Conservation (phyloP, 2,888 invertebrate genomes). For the Pegoplata infirma region DNA sequence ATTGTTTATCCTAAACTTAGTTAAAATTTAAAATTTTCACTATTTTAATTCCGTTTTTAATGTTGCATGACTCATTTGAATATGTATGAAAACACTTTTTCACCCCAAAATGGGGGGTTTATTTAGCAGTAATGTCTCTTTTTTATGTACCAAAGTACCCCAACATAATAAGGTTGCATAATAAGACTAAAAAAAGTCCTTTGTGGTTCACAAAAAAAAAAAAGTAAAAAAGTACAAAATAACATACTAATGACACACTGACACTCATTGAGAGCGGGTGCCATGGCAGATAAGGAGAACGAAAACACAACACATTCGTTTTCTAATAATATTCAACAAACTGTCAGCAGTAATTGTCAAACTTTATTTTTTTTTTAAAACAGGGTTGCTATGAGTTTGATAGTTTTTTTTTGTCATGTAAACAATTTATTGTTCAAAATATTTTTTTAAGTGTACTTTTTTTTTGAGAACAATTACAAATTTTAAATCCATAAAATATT, state of each 20-base stretch:
- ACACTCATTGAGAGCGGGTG: constrained; percentile 70
- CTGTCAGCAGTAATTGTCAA: constrained; percentile 37
- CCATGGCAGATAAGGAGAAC: constrained; percentile 33
- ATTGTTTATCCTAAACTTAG: no score
- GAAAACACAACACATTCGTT: constrained; percentile 48
- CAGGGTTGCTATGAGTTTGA: neutral
- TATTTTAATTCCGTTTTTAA: neutral
- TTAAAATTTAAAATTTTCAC: neutral
- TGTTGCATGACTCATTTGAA: constrained; percentile 32
- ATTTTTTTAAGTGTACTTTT: neutral
- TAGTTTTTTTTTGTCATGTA: neutral
- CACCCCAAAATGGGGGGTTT: neutral
- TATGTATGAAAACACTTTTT: neutral
- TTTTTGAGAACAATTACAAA: neutral
- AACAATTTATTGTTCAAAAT: neutral
- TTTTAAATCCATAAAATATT: neutral
- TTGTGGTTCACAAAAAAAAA: constrained; percentile 3
- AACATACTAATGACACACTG: constrained; percentile 72
- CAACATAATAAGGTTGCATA: constrained; percentile 48
- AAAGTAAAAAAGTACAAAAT: constrained; percentile 8
- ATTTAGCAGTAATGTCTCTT: constrained; percentile 20
- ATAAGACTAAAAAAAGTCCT: constrained; percentile 26
- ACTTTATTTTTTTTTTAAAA: no score
- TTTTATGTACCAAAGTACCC: constrained; percentile 3
- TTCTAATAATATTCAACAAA: constrained; percentile 46